Evolutionary conservation across 2,113 vertebrate species (phyloP), one percentile per base, ranked within the genome.

Genomic region (Chionodraco myersi): DNA sequence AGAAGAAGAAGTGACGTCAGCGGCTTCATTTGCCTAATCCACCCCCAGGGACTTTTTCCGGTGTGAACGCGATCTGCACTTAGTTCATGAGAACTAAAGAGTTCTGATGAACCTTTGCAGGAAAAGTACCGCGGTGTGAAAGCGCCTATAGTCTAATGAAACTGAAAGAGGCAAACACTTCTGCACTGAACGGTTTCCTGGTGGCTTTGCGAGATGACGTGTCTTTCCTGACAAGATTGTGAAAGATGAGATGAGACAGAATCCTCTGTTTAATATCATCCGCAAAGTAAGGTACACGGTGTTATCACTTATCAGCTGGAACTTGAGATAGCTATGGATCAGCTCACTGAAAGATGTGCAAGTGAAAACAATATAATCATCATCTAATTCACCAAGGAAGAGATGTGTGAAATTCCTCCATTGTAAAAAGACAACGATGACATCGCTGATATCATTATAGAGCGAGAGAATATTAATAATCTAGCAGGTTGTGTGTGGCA

Each of bases 281-380:
- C 77, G 87, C 72, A 83, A 86, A 90, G 83, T 72, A 44, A 91
- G 91, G 83, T 75, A 89, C 79, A 85, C 75, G 69, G 79, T 88
- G 85, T 85, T 45, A 72, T n/a, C n/a, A n/a, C 86, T 91, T 79
- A 93, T 94, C 93, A 88, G 91, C 88, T 82, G 30, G 44, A 78
- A 86, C 52, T 80, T 72, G 62, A 61, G 81, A 92, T 83, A 82
- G 76, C 70, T 79, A 80, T 61, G 74, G 84, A 87, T 89, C 77
- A 47, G 67, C 66, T 72, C 51, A 62, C 73, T 66, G 77, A 86
- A 62, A 80, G 63, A 72, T 72, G 58, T 64, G 52, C 72, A 44
- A 77, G 47, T 72, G 45, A 74, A 72, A 67, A 75, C 66, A 84
- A 72, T 44, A 21, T 75, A 52, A 75, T 76, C 54, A 82, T 76